A percentile compares a stretch with the other conserved stretches of the same genome.
Evolutionary conservation across 2,113 vertebrate genomes (phyloP).

Genomic region (Sylvietta virens): DNA sequence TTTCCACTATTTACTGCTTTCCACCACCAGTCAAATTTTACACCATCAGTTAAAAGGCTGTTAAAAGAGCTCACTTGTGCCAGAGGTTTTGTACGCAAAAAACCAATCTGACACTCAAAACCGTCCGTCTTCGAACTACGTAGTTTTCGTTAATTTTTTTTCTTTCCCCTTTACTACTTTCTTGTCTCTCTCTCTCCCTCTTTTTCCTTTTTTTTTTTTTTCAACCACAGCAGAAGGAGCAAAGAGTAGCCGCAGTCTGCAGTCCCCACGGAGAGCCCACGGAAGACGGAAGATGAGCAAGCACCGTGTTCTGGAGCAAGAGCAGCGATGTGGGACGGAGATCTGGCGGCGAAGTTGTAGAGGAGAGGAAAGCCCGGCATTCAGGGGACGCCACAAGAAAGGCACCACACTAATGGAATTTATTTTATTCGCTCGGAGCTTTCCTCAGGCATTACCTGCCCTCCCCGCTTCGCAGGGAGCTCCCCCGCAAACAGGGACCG

Average conservation of each 20-base stretch:
- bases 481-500: not conserved
- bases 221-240: not conserved
- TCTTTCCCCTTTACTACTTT: not conserved
- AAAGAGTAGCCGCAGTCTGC: not conserved
- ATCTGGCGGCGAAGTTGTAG: not conserved
- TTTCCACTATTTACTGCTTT: not conserved
- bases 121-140: not conserved
- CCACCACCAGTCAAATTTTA: not conserved
- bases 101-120: not conserved
- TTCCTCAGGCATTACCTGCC: not conserved
- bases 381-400: not conserved
- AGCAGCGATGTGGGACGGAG: not conserved
- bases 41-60: not conserved
- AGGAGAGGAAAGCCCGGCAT: not conserved
- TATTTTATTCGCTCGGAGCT: not conserved
- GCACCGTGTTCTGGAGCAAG: not conserved
- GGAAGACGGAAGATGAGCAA: not conserved
- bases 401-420: not conserved
- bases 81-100: not conserved
- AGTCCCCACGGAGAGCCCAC: not conserved
- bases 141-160: not conserved
- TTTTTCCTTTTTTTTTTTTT: not conserved
- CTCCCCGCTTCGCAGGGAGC: not conserved
- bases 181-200: rapidly evolving
- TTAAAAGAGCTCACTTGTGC: not conserved